Base-by-base conservation (phyloP, 2,113 vertebrate species). In the Brachionichthys hirsutus region DNA sequence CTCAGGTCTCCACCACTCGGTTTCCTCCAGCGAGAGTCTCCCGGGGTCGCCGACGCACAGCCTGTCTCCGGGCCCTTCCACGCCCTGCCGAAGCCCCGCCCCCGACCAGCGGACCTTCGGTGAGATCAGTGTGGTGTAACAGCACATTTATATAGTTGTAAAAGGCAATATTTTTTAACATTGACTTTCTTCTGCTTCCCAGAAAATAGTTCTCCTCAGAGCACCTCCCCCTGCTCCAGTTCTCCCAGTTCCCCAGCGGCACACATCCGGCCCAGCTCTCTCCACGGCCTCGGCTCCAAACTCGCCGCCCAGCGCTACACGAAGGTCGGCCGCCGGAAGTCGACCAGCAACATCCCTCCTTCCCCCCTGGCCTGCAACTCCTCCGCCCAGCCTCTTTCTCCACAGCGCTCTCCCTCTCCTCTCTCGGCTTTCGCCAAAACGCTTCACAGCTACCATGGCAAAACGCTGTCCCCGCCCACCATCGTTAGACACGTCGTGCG, bases 21-120 rank as follows among this genome's bases (percentile, higher is more conserved):
- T 98, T 64, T 98, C 97, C 1, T 98, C 96, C 64, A 94, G 94
- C 0, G 97, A 99, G 86, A 99, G 97, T 86, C 92, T 97, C 16
- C 95, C 97, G 0, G 97, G 95, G 18, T 98, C 97, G 1, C 97
- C 97, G n/a, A 98, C 97, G 0, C 95, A 97, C 92, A 97, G 96
- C 86, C 90, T 95, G 17, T 97, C 97, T 4, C 94, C 97, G 0
- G 95, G 95, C 0, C 94, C 96, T 8, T 75, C 93, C 0, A 93
- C 93, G 0, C 95, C 96, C 3, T 95, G 93, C 85, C 90, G 92
- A 42, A 98, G 93, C 81, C 95, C 95, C 0, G 94, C 94, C 3
- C 93, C 94, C 0, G 95, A 98, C 35, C 84, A 85, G 42, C 87
- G 86, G 63, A 49, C 67, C 18, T 52, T 57, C 46, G 86, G 88